Evolutionary conservation across 1,140 invertebrate genomes (phyloP).

Genomic region (Drosophila gunungcola): DNA sequence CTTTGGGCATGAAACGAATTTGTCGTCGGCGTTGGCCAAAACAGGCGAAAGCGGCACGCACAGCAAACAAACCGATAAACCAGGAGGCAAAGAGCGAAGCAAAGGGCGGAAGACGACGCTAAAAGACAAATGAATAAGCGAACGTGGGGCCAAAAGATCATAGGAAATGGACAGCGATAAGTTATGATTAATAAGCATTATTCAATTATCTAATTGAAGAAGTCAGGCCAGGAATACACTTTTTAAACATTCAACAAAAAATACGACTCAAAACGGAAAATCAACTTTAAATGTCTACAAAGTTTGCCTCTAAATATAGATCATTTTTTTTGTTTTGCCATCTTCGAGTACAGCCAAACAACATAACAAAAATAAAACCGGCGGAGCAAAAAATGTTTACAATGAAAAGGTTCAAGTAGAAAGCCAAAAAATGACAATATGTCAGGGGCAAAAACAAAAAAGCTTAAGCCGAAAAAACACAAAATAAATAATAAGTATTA

Average conservation of each 20-base stretch:
- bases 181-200: constrained; percentile 4
- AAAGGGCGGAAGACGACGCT: constrained; percentile 5
- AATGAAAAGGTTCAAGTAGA: constrained; percentile 4
- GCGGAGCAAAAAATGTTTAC: constrained; percentile 1
- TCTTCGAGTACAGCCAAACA: background rate
- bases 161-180: constrained; percentile 15
- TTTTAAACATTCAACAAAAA: background rate
- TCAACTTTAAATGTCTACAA: background rate
- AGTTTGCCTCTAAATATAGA: background rate
- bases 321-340: background rate
- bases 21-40: constrained; percentile 62
- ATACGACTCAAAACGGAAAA: background rate
- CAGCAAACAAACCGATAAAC: constrained; percentile 31
- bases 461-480: background rate
- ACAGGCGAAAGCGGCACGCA: constrained; percentile 60
- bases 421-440: constrained; percentile 4
- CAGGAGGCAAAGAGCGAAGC: constrained; percentile 9
- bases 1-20: constrained; percentile 77
- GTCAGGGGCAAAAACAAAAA: constrained; percentile 13
- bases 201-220: constrained; percentile 20
- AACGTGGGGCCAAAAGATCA: constrained; percentile 2
- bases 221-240: background rate
- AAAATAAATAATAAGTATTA: constrained; percentile 10
- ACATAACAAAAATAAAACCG: background rate
- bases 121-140: constrained; percentile 21